Evolutionary conservation across 2,888 invertebrate species (phyloP), one percentile per base, ranked within the genome.

Genomic region (Pseudeuparius sepicola): DNA sequence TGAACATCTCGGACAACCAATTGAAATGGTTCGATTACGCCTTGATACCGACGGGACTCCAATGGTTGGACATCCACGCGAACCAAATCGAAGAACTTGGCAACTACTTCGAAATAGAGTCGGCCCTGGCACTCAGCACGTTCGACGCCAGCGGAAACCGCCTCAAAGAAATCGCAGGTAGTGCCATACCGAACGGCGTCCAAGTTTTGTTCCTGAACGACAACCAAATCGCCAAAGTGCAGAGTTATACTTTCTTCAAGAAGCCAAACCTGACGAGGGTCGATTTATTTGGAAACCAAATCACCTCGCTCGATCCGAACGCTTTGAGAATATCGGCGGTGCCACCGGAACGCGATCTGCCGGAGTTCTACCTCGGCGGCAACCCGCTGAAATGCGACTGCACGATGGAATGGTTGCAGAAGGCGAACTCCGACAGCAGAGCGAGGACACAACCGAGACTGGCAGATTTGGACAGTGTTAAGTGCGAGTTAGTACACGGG

Each of bases 311-410:
- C 40, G 82, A 81, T 48, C 79, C 80, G 4, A 81, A 82, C 57
- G 79, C 82, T 5, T 59, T 83, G 44, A 67, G 83, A 49, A 81
- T 83, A 63, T 81, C 79, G 39, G 75, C 79, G 14, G 80, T 83
- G 30, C 79, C 81, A 17, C 67, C 72, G 42, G 78, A 78, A 40
- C 77, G 75, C 59, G 67, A 74, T 14, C 68, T 84, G 38, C 83
- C 86, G 4, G 82, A 86, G 61, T 86, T 88, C 60, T 80, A 80
- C 57, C 78, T 89, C 42, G 85, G 83, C 29, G 80, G 80, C 44
- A 90, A 90, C 64, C 86, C 87, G 36, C 78, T 85, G 55, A 75
- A 81, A 52, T 90, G 90, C 64, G 86, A 87, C 61, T 89, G 88
- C 57, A 82, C 83, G 40, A 86, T 89, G 86, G 85, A 86, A 57